Evolutionary conservation across 2,113 vertebrate species (phyloP).

Genomic region (Chloroceryle aenea): DNA sequence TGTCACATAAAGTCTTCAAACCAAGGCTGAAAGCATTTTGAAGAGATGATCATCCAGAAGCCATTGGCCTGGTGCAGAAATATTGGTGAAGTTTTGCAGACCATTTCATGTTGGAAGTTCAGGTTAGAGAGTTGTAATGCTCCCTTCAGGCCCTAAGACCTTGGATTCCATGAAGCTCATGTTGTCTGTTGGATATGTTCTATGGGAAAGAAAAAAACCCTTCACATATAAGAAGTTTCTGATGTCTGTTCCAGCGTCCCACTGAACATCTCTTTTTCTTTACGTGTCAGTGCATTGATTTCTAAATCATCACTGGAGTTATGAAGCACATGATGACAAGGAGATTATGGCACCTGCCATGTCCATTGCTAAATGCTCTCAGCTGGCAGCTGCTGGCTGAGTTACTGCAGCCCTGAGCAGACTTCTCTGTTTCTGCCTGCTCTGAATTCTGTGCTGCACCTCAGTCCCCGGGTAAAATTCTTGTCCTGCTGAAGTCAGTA

Average conservation of each 20-base stretch:
- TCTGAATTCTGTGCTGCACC: background rate
- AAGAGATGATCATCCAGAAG: background rate
- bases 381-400: background rate
- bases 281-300: background rate
- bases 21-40: background rate
- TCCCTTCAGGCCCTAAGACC: background rate
- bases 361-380: background rate
- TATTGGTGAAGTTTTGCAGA: background rate
- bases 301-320: background rate
- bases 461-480: background rate
- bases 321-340: background rate
- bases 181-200: background rate
- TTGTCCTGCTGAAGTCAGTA: background rate
- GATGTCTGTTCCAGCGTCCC: background rate
- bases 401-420: background rate
- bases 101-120: background rate
- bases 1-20: conserved; percentile 13
- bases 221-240: background rate
- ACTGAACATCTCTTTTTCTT: background rate
- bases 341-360: background rate
- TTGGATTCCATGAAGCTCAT: background rate
- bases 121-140: background rate
- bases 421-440: background rate
- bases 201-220: background rate
- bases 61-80: background rate